Evolutionary conservation across 1,140 invertebrate species (phyloP), one percentile per base, ranked within the genome.

Genomic region (Heterodera carotae): DNA sequence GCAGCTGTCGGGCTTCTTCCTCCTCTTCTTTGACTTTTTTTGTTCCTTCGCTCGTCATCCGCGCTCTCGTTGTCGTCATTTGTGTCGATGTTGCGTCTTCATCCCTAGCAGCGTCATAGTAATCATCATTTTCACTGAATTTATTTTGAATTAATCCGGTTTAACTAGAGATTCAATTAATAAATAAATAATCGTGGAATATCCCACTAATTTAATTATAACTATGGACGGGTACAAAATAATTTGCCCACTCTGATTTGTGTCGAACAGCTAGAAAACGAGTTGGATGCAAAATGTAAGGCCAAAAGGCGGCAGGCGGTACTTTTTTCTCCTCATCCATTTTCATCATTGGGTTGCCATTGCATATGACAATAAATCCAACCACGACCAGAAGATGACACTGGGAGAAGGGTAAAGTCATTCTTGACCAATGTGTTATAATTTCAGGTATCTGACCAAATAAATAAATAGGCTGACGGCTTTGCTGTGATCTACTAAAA

Each of bases 201-300:
- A n/a, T n/a, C n/a, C n/a, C n/a, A n/a, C n/a, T n/a, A n/a, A n/a
- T n/a, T n/a, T n/a, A n/a, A n/a, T n/a, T n/a, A n/a, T n/a, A 43
- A 10, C 15, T 5, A 43, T 43, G 39, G 39, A 43, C 7, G 15
- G 7, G 39, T 43, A 43, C 7, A 43, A 43, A 10, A 43, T 10
- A 43, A 43, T 62, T 8, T 31, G 12, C 29, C 62, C 62, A 29
- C 33, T 66, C 62, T 29, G 27, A 34, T 34, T 31, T 27, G 12
- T 29, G 62, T 10, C 6, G 62, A 0, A 10, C 10, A 31, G 29
- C 12, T 12, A 31, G n/a, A 18, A 62, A 62, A 25, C 29, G 60
- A 8, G 60, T 66, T 29, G 62, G 6, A 66, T 66, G 62, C 62
- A 66, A 25, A 66, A 66, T 66, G 62, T 31, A 29, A 34, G 62